These are phyloP conservation scores for Laodelphax striatellus DNA, from an alignment of 1,140 invertebrate species.

Conservation along the genomic window DNA sequence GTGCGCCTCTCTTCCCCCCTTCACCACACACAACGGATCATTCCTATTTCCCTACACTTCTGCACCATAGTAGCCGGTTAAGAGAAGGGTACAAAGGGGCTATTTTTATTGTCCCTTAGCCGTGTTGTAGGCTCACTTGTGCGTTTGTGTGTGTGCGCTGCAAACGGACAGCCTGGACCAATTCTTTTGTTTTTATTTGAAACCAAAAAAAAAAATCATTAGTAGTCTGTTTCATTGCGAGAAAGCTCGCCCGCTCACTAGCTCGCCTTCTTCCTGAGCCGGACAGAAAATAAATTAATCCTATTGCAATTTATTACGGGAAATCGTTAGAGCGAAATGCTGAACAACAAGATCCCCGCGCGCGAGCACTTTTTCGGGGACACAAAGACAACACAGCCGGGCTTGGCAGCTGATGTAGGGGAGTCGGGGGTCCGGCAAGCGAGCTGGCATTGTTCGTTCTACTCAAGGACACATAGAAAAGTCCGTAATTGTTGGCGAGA, in stretches of 20 bases:
- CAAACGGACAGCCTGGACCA: background rate
- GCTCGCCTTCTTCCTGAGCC: background rate
- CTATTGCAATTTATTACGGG: constrained; percentile 1
- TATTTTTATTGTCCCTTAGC: constrained; percentile 1
- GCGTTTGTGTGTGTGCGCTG: too few relatives aligned
- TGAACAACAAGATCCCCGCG: background rate
- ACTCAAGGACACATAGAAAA: too few relatives aligned
- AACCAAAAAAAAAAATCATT: constrained; percentile 1
- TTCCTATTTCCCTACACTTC: constrained; percentile 2
- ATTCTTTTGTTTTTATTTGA: constrained; percentile 1
- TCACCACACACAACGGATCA: background rate
- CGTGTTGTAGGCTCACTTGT: background rate
- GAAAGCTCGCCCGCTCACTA: background rate
- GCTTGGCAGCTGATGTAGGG: too few relatives aligned
- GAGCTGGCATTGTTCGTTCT: too few relatives aligned
- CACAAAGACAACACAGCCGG: background rate
- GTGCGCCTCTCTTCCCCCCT: too few relatives aligned
- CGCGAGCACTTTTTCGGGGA: background rate
- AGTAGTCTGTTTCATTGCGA: constrained; percentile 3
- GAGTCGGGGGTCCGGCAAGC: too few relatives aligned
- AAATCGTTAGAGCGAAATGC: background rate
- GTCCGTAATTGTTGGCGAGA: too few relatives aligned
- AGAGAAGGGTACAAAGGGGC: background rate
- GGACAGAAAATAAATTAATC: constrained; percentile 4
- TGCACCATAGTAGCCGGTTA: background rate